Evolutionary conservation across 2,888 invertebrate genomes (phyloP), one percentile per base, ranked within the genome.

Genomic region (Corythucha ciliata): DNA sequence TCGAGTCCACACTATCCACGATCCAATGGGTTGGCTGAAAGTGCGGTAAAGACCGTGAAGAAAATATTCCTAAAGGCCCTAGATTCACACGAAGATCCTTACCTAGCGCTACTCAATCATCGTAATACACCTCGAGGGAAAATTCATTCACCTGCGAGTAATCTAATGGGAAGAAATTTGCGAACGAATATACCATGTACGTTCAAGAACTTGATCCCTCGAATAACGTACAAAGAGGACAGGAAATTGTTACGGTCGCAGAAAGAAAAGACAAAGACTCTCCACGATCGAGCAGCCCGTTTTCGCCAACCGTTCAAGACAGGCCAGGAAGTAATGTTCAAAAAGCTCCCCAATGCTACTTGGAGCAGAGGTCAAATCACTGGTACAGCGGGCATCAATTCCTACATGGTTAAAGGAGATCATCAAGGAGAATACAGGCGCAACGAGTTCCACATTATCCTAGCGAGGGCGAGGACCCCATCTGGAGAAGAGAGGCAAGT

Each of bases 1-100:
- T 52, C 54, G 2, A 60, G 60, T 52, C 61, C 61, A 7, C 48
- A 47, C 6, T 60, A 63, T 48, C 57, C 59, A 10, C 48, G 59
- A 34, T 58, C 57, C 3, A 63, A 63, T 46, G 60, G 58, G 3
- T 27, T 60, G 34, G 52, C 45, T 25, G 52, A 52, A 25, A 48
- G 36, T 10, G 40, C 48, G 14, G 48, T 52, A 12, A 46, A 39
- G 22, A 25, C 37, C 22, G 29, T 52, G 12, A 52, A 52, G 27
- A 20, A 39, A 10, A 16, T 48, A n/a, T 37, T 39, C 22, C 37
- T 29, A 16, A 52, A 52, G 37, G 26, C 41, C 20, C 12, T 29
- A 10, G 32, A 37, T 27, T 37, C n/a, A 6, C 18, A 29, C 8
- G 25, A 52, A 39, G 27, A 40, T 34, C 33, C 21, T 12, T 4